These are phyloP conservation scores for Sminthurinus aureus DNA, from an alignment of 2,888 invertebrate genomes.

Conservation along the genomic window DNA sequence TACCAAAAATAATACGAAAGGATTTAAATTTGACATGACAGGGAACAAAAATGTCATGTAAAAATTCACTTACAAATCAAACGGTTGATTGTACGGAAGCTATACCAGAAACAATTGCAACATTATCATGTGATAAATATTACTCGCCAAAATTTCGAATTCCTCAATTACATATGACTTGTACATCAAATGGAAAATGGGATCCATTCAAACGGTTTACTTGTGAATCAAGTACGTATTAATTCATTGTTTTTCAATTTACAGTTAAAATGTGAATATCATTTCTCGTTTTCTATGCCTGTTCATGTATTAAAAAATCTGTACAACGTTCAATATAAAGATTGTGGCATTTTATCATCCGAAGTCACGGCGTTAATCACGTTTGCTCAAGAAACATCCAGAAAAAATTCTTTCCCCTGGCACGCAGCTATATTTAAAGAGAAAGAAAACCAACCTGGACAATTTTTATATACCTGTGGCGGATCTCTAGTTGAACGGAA, in stretches of 20 bases:
- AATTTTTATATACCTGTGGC: conserved; percentile 6
- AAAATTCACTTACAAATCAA: neutral
- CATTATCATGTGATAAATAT: conserved; percentile 15
- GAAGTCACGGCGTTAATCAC: conserved; percentile 13
- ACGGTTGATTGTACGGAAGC: conserved; percentile 11
- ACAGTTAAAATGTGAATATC: no score
- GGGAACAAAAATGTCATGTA: conserved; percentile 2
- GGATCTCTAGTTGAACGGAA: conserved; percentile 17
- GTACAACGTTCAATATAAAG: no score
- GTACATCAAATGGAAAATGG: conserved; percentile 10
- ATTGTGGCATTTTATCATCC: conserved; percentile 23
- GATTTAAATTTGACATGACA: neutral
- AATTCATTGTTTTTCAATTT: no score
- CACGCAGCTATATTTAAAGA: conserved; percentile 18
- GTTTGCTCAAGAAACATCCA: neutral
- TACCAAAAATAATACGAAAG: neutral
- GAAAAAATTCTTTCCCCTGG: conserved; percentile 24
- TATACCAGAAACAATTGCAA: neutral
- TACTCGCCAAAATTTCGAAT: conserved; percentile 22
- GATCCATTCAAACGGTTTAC: conserved; percentile 7
- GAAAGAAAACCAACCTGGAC: neutral
- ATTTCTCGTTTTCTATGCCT: no score
- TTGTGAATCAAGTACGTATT: conserved; percentile 18
- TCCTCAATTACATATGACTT: conserved; percentile 16
- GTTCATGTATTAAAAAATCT: no score